phyloP scores from a whole-genome alignment of 2,113 vertebrate genomes.

The Psittacara wagleri region DNA sequence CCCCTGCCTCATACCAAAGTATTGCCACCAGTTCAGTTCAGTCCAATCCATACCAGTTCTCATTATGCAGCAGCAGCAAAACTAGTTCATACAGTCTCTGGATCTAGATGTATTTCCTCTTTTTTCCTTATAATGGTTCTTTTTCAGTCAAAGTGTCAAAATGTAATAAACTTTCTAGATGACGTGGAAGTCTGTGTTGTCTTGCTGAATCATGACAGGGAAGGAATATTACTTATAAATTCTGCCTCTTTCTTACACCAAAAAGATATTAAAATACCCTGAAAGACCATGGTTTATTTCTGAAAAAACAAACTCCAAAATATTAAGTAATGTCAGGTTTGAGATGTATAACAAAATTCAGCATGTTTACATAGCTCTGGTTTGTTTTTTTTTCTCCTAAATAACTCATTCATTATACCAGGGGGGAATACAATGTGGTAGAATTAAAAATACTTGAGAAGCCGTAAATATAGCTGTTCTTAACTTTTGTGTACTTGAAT shows the following conservation, averaged over 20 bases:
- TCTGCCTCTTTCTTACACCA: neutral
- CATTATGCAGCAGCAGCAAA: neutral
- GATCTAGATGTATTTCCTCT: neutral
- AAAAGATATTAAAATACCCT: neutral
- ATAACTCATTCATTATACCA: neutral
- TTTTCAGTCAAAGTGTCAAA: neutral
- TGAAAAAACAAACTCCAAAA: neutral
- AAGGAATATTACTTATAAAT: neutral
- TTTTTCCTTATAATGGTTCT: neutral
- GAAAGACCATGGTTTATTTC: neutral
- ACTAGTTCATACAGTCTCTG: neutral
- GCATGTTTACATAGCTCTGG: neutral
- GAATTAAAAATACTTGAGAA: neutral
- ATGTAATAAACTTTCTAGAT: neutral
- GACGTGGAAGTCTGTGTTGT: neutral
- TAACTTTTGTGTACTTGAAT: neutral
- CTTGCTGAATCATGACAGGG: neutral
- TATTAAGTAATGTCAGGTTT: neutral
- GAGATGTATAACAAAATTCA: neutral
- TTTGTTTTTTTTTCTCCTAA: neutral
- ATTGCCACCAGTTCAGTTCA: neutral
- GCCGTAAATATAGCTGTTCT: neutral
- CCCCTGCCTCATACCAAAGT: neutral
- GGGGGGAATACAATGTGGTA: neutral
- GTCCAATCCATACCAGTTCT: neutral